Percentiles rank a stretch among this genome's conserved stretches.
Evolutionary conservation across 2,888 invertebrate genomes (phyloP).

Genomic region (Platynereis dumerilii): DNA sequence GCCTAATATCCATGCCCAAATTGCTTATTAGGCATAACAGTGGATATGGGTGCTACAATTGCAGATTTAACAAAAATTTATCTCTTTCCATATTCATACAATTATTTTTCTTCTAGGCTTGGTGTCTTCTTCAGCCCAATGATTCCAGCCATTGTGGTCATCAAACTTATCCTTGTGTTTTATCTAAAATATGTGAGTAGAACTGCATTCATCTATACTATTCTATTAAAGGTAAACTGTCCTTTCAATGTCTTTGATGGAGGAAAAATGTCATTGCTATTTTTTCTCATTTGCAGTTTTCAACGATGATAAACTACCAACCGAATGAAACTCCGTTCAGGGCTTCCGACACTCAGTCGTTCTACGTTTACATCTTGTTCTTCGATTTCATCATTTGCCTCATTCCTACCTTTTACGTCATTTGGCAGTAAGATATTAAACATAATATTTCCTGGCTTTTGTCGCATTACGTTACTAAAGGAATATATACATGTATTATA

Average conservation of each 20-base stretch:
- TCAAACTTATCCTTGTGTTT: constrained; percentile 19
- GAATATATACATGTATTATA: neutral
- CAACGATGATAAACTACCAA: constrained; percentile 45
- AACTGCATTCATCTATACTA: neutral
- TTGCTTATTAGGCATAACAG: too few relatives aligned
- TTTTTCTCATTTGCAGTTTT: constrained; percentile 39
- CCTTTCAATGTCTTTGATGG: neutral
- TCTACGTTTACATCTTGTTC: constrained; percentile 55
- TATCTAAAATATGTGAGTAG: constrained; percentile 26
- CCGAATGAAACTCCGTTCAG: constrained; percentile 46
- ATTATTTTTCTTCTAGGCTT: constrained; percentile 6
- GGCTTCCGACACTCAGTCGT: constrained; percentile 48
- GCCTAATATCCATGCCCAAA: too few relatives aligned
- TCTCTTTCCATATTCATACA: too few relatives aligned
- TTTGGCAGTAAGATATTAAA: constrained; percentile 52
- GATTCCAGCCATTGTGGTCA: constrained; percentile 18
- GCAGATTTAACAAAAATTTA: too few relatives aligned
- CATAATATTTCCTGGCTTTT: constrained; percentile 13
- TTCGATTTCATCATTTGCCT: constrained; percentile 50
- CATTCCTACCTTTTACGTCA: constrained; percentile 49
- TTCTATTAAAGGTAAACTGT: neutral
- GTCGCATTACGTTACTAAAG: neutral
- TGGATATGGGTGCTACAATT: too few relatives aligned
- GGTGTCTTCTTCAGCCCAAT: constrained; percentile 22
- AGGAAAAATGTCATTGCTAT: too few relatives aligned